phyloP scores from a whole-genome alignment of 2,113 vertebrate species.

The Pandion haliaetus region DNA sequence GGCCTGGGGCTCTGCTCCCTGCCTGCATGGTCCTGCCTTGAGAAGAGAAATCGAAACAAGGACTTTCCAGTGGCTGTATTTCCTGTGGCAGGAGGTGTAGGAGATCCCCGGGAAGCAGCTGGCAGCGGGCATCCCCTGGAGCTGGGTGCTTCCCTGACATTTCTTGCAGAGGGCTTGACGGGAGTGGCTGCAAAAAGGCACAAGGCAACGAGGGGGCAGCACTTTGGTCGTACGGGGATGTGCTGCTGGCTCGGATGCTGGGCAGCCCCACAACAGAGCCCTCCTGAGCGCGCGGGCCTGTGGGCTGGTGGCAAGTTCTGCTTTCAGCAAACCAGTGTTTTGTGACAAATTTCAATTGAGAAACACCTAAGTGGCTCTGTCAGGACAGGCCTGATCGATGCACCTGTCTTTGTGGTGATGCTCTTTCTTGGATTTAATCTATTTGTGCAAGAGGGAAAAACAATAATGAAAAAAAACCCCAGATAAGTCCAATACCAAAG shows the following conservation, averaged over 20 bases:
- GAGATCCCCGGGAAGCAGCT: neutral
- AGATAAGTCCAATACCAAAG: neutral
- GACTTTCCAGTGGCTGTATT: neutral
- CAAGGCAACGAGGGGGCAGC: accelerated
- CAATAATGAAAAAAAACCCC: accelerated
- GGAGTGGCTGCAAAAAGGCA: neutral
- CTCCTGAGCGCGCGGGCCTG: neutral
- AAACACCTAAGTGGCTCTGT: neutral
- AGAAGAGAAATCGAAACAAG: neutral
- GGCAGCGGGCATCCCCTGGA: accelerated
- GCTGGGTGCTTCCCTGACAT: neutral
- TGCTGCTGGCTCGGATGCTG: neutral
- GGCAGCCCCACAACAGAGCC: neutral
- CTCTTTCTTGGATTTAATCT: neutral
- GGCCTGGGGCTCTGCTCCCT: accelerated
- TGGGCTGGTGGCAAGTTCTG: neutral
- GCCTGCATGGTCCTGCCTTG: neutral
- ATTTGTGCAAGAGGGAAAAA: neutral
- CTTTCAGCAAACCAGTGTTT: neutral
- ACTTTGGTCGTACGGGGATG: accelerated
- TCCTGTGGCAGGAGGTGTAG: neutral
- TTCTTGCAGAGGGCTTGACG: neutral
- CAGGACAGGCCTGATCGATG: accelerated
- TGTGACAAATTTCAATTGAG: neutral
- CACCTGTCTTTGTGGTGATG: neutral